Base-by-base conservation (phyloP, 1,140 invertebrate genomes). In the Anastrepha obliqua region DNA sequence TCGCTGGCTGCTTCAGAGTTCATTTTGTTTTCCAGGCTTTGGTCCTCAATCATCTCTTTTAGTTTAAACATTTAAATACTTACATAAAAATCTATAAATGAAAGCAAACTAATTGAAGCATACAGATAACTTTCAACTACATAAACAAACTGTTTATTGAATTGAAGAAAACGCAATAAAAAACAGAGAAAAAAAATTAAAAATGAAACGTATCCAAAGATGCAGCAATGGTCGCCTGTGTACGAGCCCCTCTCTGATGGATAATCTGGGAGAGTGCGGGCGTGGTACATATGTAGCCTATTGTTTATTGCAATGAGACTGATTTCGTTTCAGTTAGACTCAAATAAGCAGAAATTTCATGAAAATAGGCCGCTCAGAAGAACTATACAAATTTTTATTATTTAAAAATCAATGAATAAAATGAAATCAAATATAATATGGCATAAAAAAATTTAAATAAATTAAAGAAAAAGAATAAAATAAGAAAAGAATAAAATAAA, bases 261-360 rank as follows among this genome's bases (percentile, higher is more conserved):
- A 62, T 17, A 74, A 74, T 2, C 29, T 3, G n/a, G 3, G 1
- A 55, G 51, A 9, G 9, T 9, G 51, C 0, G 51, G 51, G 51
- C 51, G 51, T 55, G 9, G 51, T 55, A 55, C 51, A 55, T 7
- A 55, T 62, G 60, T 58, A 13, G 58, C 17, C 60, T 62, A 17
- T 17, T 62, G 17, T 62, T 62, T n/a, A 62, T 13, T 9, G 60
- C 60, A 62, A 88, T 90, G 91, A 92, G 91, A 92, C 91, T 92
- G 91, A 92, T 92, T 89, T 90, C 91, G 90, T 92, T 92, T 92
- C 91, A 91, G 90, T 59, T 70, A 70, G 74, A 89, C 51, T 47
- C 29, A 29, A 29, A 29, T 29, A 29, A 29, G 29, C 29, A 29
- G 29, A 29, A 29, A 29, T 29, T 29, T 1, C 1, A 29, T 29